Percentiles rank a stretch among this genome's conserved stretches.
Conservation (phyloP, 2,797 vertebrate genomes). For the Paramormyrops hopkinsi region DNA sequence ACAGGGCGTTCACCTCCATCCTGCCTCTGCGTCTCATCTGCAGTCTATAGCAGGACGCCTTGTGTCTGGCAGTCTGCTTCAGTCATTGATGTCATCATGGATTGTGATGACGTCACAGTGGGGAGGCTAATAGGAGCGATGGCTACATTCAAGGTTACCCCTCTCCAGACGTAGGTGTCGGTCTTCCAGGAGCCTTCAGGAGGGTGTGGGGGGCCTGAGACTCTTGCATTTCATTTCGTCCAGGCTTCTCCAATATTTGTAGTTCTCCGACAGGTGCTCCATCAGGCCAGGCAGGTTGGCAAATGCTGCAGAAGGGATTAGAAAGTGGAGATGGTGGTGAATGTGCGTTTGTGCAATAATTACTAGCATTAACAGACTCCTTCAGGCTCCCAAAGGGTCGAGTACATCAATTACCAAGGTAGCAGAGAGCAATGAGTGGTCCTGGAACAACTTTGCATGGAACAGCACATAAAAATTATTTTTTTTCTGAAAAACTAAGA, state of each 20-base stretch:
- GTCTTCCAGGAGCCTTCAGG: conserved; percentile 36
- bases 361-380: not conserved
- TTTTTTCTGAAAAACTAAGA: not conserved
- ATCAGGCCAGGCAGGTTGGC: conserved; percentile 85
- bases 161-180: not conserved
- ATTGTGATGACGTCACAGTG: conserved; percentile 46
- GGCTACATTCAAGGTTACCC: conserved; percentile 42
- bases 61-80: conserved; percentile 7
- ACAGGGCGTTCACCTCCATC: conserved; percentile 4
- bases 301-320: conserved; percentile 65
- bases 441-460: not conserved
- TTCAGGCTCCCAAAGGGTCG: not conserved
- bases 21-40: not conserved
- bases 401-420: not conserved
- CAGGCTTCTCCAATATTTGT: conserved; percentile 92
- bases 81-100: conserved; percentile 31
- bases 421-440: not conserved
- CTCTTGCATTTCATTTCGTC: conserved; percentile 88
- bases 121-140: conserved; percentile 39
- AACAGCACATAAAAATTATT: not conserved
- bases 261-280: conserved; percentile 85
- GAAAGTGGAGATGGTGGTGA: not conserved
- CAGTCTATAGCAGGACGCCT: not conserved
- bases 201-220: conserved; percentile 72
- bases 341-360: not conserved